Base-by-base conservation (phyloP, 92 coral and sea anemone species). In the Phenganax stokvisi region DNA sequence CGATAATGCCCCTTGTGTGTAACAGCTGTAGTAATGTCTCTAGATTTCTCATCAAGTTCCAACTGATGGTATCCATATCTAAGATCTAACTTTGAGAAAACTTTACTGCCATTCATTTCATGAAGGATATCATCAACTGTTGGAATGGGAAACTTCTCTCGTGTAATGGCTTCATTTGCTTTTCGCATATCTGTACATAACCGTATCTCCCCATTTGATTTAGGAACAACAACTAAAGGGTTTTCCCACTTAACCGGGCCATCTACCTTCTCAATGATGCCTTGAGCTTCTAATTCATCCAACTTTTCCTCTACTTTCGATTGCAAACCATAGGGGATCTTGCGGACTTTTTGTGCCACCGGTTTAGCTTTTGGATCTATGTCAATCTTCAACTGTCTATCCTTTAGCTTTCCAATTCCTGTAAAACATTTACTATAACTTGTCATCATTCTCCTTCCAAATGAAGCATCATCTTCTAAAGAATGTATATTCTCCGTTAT, bases 21-120 rank as follows among this genome's bases (percentile, higher is more conserved):
- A 11, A 74, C 85, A 62, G 80, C 71, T 6, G 83, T 75, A 57
- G 86, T 75, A 0, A 82, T 86, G 7, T 82, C 80, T 16, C 79
- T 51, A 3, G 86, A 75, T 15, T 72, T 62, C 52, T 84, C 85
- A 70, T 84, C 85, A 60, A 84, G 87, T 59, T 83, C 85, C 9
- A 87, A 61, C 67, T 83, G 89, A 56, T 87, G 87, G 47, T 77
- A 87, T 10, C 90, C 87, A 84, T 87, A 79, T 17, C 54, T 54
- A 74, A 84, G 57, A 31, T 84, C 87, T 54, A 84, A 47, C 58
- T 84, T 84, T 54, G 75, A 62, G 83, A 84, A 84, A 20, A 84
- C 84, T 1, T 82, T 76, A 12, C 72, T 57, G 6, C 83, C 87
- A 47, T 77, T 84, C 20, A 84, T 55, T 56, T 76, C 83, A 54